Base-by-base conservation (phyloP, 2,113 vertebrate species). In the Pithys albifrons region DNA sequence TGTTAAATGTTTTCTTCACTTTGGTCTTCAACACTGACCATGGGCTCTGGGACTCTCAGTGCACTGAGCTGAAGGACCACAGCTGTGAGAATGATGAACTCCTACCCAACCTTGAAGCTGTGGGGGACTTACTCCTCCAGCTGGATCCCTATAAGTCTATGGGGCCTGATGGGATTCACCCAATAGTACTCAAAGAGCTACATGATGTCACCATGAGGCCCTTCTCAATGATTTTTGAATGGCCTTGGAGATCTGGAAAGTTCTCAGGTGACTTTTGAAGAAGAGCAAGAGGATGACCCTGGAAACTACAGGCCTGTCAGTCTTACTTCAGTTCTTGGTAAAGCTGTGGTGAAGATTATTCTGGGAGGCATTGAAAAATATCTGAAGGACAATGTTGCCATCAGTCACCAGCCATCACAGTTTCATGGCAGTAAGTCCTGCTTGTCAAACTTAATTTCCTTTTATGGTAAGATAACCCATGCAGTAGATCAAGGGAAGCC, bases 341-440 rank as follows among this genome's bases (percentile, higher is more conserved):
- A 74, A 85, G 7, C 23, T 57, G 8, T 27, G 20, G 33, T 31
- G 12, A 74, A 39, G 33, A 15, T 28, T 33, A 14, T 46, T 64
- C 2, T 55, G 39, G 27, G 27, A 46, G 2, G 14, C 27, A 55
- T 7, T 73, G 33, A 46, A 64, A 46, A 64, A 27, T 14, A 64
- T 11, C 14, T 27, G 58, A 73, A 55, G n/a, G 45, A 3, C 27
- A 64, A 27, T 1, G 1, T 27, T 46, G 39, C 33, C 58, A 46
- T n/a, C 62, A 58, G 33, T 39, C 58, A 33, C 33, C 27, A 55
- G 59, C 41, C 41, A 74, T 9, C 22, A 33, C 0, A 0, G 11
- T 23, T 65, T n/a, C n/a, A 27, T 7, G 9, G 33, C 2, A 14
- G 2, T 7, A 23, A 48, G 14, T 39, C 12, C n/a, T 55, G 11